phyloP scores from a whole-genome alignment of 2,113 vertebrate genomes.

The Azemiops feae region DNA sequence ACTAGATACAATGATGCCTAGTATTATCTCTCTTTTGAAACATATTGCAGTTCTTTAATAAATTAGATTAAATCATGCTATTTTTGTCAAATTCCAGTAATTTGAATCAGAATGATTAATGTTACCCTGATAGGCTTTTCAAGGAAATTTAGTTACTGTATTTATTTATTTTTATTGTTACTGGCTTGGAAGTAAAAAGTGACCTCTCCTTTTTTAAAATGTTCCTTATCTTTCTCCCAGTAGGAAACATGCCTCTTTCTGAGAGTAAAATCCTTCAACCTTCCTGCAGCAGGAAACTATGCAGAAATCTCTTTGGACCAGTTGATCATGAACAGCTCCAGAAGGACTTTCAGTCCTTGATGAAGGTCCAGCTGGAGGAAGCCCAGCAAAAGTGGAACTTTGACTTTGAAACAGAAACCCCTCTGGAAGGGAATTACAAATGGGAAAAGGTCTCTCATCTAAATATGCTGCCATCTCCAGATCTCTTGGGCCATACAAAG shows the following conservation, averaged over 20 bases:
- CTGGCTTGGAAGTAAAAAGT: background rate
- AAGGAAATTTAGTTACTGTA: background rate
- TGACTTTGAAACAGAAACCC: constrained; percentile 81
- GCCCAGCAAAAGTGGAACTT: constrained; percentile 85
- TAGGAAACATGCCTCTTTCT: constrained; percentile 67
- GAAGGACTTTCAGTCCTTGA: constrained; percentile 63
- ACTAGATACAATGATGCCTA: background rate
- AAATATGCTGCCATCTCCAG: constrained; percentile 57
- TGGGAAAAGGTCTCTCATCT: constrained; percentile 78
- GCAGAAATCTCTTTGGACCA: constrained; percentile 84
- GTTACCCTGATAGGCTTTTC: background rate
- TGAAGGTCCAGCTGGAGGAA: constrained; percentile 76
- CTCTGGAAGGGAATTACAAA: constrained; percentile 76
- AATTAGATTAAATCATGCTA: background rate
- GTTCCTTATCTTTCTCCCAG: constrained; percentile 45
- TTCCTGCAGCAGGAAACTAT: constrained; percentile 63
- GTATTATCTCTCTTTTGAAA: background rate
- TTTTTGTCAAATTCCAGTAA: background rate
- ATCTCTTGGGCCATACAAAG: constrained; percentile 17
- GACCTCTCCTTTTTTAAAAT: too few relatives aligned
- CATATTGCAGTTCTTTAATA: background rate
- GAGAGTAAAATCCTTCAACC: constrained; percentile 42
- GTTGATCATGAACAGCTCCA: constrained; percentile 82
- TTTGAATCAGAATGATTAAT: background rate
- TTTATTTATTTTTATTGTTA: background rate